These are phyloP conservation scores for Loripinus fragilis DNA, from an alignment of 2,888 invertebrate species.

Conservation along the genomic window DNA sequence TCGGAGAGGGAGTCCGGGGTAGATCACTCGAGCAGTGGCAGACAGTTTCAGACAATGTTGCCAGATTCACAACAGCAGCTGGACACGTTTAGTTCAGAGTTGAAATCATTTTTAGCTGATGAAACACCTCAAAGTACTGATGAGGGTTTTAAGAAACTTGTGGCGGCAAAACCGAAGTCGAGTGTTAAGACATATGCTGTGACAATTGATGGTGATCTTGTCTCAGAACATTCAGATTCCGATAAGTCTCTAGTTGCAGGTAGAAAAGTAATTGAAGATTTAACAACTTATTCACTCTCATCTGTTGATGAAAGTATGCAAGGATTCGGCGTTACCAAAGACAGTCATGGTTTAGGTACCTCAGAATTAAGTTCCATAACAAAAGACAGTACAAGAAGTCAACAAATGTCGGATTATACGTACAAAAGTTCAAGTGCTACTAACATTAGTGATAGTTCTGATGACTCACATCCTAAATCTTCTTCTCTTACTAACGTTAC, in stretches of 20 bases:
- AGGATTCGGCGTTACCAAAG: not conserved
- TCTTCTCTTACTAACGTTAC: slow-evolving; percentile 57
- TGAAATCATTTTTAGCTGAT: slow-evolving; percentile 18
- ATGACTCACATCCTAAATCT: slow-evolving; percentile 52
- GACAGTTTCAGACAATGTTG: not conserved
- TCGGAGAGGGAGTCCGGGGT: not conserved
- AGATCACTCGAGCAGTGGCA: not conserved
- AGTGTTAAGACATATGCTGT: slow-evolving; percentile 55
- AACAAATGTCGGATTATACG: slow-evolving; percentile 39
- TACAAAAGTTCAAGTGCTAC: slow-evolving; percentile 37
- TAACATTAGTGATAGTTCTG: slow-evolving; percentile 39
- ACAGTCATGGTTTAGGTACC: not conserved
- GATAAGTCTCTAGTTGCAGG: slow-evolving; percentile 22
- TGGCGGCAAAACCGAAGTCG: slow-evolving; percentile 22
- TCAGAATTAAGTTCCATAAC: slow-evolving; percentile 32
- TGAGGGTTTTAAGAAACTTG: slow-evolving; percentile 44
- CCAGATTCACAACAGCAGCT: slow-evolving; percentile 7
- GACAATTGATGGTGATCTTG: slow-evolving; percentile 49
- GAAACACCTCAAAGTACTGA: slow-evolving; percentile 45
- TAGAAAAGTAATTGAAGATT: not conserved
- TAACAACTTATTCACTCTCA: slow-evolving; percentile 29
- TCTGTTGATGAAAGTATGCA: slow-evolving; percentile 12
- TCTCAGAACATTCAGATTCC: slow-evolving; percentile 54
- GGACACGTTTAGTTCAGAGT: not conserved
- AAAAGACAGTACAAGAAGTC: slow-evolving; percentile 21